Evolutionary conservation across 2,113 vertebrate genomes (phyloP), one percentile per base, ranked within the genome.

Genomic region (Lepus europaeus): DNA sequence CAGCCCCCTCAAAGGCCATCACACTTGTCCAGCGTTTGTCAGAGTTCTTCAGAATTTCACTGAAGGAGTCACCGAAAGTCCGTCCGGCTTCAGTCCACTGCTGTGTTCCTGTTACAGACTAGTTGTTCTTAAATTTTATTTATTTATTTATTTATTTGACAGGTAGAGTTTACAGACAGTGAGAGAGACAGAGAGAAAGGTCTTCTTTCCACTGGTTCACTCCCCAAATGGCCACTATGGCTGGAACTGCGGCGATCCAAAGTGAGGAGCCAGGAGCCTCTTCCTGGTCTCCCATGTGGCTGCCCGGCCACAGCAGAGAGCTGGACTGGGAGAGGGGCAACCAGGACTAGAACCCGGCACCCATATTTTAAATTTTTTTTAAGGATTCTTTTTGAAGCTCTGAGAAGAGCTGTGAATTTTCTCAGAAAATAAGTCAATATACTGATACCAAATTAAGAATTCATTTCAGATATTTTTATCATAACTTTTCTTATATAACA

Each of bases 331-430:
- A 45, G 6, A 45, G 45, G 7, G 45, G 45, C 45, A 45, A 1
- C 45, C 6, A 6, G 45, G 45, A 45, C 45, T 45, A 45, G 45
- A 45, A 45, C 45, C 45, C 45, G 45, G 45, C 45, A 45, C 45
- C 45, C 45, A 45, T 45, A 45, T 45, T 45, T 45, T 45, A 45
- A 45, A 45, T 45, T 45, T 6, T 45, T 45, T 45, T 45, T 45
- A 59, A 90, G 61, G 20, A 64, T 81, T 89, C 76, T 93, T 68
- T 29, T 33, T 20, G 36, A 93, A 87, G n/a, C n/a, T 77, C 70
- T 19, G 49, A 64, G 79, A 90, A 93, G 56, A 86, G 56, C 61
- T 53, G n/a, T 59, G 59, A 80, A 39, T 5, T 29, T 74, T 63
- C n/a, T 90, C 63, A 77, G 77, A 69, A 78, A 87, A 70, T 23